Base-by-base conservation (phyloP, 2,888 invertebrate species). In the Drosophila emarginata region DNA sequence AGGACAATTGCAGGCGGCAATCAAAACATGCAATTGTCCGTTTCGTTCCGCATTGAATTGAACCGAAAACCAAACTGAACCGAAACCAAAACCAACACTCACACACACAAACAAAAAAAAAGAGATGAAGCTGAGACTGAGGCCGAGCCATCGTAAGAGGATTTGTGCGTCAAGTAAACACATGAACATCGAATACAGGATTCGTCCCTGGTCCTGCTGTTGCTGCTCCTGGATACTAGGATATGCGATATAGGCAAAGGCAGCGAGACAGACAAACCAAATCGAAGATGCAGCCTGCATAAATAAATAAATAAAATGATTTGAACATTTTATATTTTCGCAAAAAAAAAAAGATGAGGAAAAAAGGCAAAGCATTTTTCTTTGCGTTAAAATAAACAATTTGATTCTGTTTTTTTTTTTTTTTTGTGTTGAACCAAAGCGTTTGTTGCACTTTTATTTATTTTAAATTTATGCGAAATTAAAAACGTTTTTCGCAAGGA, bases 241-340 rank as follows among this genome's bases (percentile, higher is more conserved):
- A 28, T 37, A 39, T 64, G 50, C 60, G 59, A 64, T 59, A 64
- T 59, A 57, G 59, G 59, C 59, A 28, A 39, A 15, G 11, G 18
- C 56, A 23, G 28, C 70, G 57, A 23, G 53, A 37, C 21, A 39
- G 57, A 36, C 45, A 26, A 28, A 36, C 58, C 77, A 72, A 80
- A 86, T 87, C 77, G 79, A 80, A 84, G 87, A 82, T 82, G 85
- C 86, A 85, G 85, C 81, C 85, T 84, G 82, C 71, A 87, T 85
- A 82, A 82, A 82, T 82, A 88, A 88, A 76, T 84, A 84, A 85
- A 85, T 88, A 88, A 88, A 87, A 87, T 81, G 89, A 82, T 85
- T 87, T 85, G 78, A 73, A 72, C 87, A 87, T 84, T 87, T 84
- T 88, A 54, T 86, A 83, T 80, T 88, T 82, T 72, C 61, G 66